phyloP scores from a whole-genome alignment of 2,888 invertebrate genomes.

The Fissipunctia ypsillon region DNA sequence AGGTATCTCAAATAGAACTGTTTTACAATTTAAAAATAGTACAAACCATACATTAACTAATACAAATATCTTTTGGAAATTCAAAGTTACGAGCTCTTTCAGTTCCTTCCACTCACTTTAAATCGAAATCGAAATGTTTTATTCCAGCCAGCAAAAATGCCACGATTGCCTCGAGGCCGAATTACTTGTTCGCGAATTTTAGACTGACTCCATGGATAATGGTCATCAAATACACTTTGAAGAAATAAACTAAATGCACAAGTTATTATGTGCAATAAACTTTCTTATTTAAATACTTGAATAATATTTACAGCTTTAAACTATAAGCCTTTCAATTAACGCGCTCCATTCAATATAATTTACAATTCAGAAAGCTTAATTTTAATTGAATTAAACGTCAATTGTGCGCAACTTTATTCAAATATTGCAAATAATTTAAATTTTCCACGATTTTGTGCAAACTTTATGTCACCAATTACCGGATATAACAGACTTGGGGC shows the following conservation, averaged over 20 bases:
- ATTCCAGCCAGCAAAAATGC: constrained; percentile 86
- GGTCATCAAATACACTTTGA: constrained; percentile 50
- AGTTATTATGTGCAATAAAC: constrained; percentile 29
- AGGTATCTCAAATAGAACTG: not conserved
- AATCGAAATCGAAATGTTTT: constrained; percentile 83
- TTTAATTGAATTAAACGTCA: constrained; percentile 52
- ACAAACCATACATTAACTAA: constrained; percentile 11
- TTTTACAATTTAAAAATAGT: not conserved
- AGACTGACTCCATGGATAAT: constrained; percentile 58
- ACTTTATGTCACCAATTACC: constrained; percentile 38
- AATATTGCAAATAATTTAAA: constrained; percentile 55
- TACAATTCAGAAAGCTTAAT: constrained; percentile 42
- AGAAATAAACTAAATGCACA: constrained; percentile 41
- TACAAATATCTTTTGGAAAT: constrained; percentile 38
- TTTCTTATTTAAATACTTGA: constrained; percentile 3
- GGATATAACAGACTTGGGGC: constrained; percentile 24
- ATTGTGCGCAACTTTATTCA: constrained; percentile 55
- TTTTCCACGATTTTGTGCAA: constrained; percentile 37
- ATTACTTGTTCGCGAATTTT: constrained; percentile 84
- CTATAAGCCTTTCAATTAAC: constrained; percentile 20
- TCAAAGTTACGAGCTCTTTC: constrained; percentile 63
- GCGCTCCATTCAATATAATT: constrained; percentile 39
- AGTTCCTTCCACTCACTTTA: constrained; percentile 76
- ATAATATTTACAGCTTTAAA: constrained; percentile 17
- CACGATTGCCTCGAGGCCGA: constrained; percentile 82